Conservation (phyloP, 2,797 vertebrate species). For the Mormyrops boulengeri region DNA sequence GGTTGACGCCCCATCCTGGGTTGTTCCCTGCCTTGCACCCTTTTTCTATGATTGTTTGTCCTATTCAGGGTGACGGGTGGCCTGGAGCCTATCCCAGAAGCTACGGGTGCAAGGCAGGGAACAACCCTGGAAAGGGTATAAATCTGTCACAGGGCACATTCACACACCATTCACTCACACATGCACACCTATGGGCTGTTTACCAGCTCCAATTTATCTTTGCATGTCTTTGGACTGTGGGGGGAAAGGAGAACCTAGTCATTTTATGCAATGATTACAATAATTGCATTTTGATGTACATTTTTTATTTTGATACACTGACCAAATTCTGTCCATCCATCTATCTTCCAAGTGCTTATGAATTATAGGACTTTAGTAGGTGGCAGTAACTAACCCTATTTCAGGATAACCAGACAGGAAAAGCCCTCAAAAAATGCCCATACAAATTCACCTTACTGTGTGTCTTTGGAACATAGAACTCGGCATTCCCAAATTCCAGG, state of each 20-base stretch:
- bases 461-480: neutral
- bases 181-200: neutral
- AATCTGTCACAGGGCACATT: neutral
- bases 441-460: neutral
- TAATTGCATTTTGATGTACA: neutral
- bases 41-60: neutral
- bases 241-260: neutral
- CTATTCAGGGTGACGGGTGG: neutral
- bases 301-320: neutral
- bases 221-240: neutral
- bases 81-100: neutral
- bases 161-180: neutral
- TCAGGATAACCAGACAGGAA: neutral
- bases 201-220: neutral
- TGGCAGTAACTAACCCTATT: neutral
- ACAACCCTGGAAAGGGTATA: neutral
- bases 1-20: neutral
- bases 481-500: neutral
- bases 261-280: neutral
- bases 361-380: neutral
- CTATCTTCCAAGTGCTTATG: neutral
- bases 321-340: neutral
- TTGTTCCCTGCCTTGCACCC: neutral
- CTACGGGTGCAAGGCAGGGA: neutral
- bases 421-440: neutral